These are phyloP conservation scores for Mallotus villosus DNA, from an alignment of 2,797 vertebrate genomes.

Conservation along the genomic window DNA sequence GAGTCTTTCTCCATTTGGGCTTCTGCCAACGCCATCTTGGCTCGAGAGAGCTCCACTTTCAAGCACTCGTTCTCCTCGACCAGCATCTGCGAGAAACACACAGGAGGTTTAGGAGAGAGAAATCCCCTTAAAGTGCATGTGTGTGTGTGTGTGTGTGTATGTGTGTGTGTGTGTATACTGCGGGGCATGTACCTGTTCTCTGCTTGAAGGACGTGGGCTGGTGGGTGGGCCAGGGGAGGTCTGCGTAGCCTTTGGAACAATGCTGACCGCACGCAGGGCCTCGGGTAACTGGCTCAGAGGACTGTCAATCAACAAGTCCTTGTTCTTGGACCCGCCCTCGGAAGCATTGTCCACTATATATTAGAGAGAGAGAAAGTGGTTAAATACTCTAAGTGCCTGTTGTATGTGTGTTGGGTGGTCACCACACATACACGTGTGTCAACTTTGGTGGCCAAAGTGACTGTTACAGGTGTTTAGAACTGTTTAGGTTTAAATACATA, in stretches of 20 bases:
- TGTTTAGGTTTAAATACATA: too few relatives aligned
- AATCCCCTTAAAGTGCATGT: not conserved
- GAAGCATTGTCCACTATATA: conserved; percentile 42
- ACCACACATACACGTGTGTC: too few relatives aligned
- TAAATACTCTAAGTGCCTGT: too few relatives aligned
- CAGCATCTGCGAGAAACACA: conserved; percentile 73
- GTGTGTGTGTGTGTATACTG: too few relatives aligned
- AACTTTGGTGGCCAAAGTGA: too few relatives aligned
- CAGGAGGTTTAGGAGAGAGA: not conserved
- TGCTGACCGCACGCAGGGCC: conserved; percentile 43
- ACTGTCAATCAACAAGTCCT: conserved; percentile 41
- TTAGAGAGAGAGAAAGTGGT: not conserved
- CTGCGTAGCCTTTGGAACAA: conserved; percentile 78
- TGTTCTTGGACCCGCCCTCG: conserved; percentile 53
- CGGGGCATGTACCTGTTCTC: conserved; percentile 78
- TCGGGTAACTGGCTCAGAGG: conserved; percentile 54
- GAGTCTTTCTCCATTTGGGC: conserved; percentile 93
- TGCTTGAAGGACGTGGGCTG: conserved; percentile 59
- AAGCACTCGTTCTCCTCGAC: conserved; percentile 94
- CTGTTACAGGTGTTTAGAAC: too few relatives aligned
- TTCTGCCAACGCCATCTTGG: conserved; percentile 94
- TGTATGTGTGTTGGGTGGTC: too few relatives aligned
- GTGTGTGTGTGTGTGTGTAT: not conserved
- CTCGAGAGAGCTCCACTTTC: conserved; percentile 89
- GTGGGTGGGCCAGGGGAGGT: conserved; percentile 61